Evolutionary conservation across 1,140 invertebrate species (phyloP).

Genomic region (Theocolax elegans): DNA sequence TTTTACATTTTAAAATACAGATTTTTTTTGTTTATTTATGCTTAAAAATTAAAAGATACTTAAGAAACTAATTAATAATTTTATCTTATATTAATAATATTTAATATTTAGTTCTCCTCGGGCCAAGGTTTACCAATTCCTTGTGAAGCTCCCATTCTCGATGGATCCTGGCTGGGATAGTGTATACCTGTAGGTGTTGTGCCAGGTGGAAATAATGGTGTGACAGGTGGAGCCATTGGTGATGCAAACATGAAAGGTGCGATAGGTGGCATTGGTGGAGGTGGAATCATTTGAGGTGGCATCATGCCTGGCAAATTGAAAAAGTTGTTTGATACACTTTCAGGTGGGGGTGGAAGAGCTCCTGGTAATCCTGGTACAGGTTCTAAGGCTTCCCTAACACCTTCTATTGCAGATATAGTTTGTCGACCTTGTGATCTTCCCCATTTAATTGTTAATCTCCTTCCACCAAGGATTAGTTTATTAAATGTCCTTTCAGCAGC

Average conservation of each 20-base stretch:
- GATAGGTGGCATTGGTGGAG: constrained; percentile 64
- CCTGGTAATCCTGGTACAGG: constrained; percentile 89
- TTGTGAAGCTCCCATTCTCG: constrained; percentile 82
- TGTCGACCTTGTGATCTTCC: constrained; percentile 87
- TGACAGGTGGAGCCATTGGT: constrained; percentile 62
- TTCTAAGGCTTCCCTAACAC: constrained; percentile 72
- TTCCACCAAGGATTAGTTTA: constrained; percentile 88
- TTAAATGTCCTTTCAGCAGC: constrained; percentile 98
- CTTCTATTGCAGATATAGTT: constrained; percentile 66
- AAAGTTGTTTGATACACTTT: constrained; percentile 71
- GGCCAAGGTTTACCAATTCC: constrained; percentile 67
- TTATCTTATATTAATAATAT: too few species aligned
- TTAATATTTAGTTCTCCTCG: constrained; percentile 51
- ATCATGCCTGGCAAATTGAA: constrained; percentile 72
- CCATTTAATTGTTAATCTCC: constrained; percentile 96
- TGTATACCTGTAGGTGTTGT: constrained; percentile 74
- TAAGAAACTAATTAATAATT: too few species aligned
- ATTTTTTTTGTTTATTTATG: too few species aligned
- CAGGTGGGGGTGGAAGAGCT: constrained; percentile 82
- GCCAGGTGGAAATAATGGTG: constrained; percentile 68
- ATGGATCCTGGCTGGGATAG: constrained; percentile 95
- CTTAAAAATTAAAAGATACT: too few species aligned
- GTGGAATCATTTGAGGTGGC: constrained; percentile 69
- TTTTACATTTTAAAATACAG: too few species aligned
- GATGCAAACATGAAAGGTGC: constrained; percentile 68